Evolutionary conservation across 2,888 invertebrate species (phyloP), one percentile per base, ranked within the genome.

Genomic region (Pyrrhosoma nymphula): DNA sequence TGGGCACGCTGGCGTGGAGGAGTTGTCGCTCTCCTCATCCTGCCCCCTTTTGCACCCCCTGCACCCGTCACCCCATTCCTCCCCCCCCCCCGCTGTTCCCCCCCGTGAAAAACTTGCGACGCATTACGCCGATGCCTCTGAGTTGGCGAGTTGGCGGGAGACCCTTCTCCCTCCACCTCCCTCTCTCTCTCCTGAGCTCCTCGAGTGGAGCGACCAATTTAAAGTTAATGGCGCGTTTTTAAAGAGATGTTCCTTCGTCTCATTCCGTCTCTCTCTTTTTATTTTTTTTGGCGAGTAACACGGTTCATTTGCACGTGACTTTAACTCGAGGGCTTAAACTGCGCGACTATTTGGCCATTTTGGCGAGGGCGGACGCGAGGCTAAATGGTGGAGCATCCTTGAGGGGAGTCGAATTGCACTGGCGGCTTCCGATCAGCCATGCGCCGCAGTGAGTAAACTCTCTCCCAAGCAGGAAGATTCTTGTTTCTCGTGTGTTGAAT

Each of bases 191-290:
- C n/a, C n/a, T n/a, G n/a, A n/a, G n/a, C n/a, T 35, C 82, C 82
- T 82, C 35, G n/a, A 35, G 30, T 35, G 30, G 23, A 26, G 89
- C 47, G 89, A 89, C 89, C 89, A 89, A 89, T 89, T 89, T 89
- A 47, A 89, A 89, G 39, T 89, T 89, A 89, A 89, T 89, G 89
- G 56, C 26, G n/a, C 89, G 89, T 89, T 91, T 91, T 63, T 39
- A 69, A 30, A 60, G 91, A 39, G 23, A 60, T 23, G 35, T 23
- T 91, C n/a, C 63, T 47, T 69, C 63, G 35, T 91, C 60, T 63
- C 18, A 26, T 60, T 60, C 60, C 18, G 20, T 20, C 26, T 35
- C 60, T 6, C 39, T 39, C 6, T 60, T 23, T 30, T 39, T 63
- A 63, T 35, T 82, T 3, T 16, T 10, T 14, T 30, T 14, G 18